Conservation (phyloP, 1,140 invertebrate genomes). For the Drosophila malerkotliana region DNA sequence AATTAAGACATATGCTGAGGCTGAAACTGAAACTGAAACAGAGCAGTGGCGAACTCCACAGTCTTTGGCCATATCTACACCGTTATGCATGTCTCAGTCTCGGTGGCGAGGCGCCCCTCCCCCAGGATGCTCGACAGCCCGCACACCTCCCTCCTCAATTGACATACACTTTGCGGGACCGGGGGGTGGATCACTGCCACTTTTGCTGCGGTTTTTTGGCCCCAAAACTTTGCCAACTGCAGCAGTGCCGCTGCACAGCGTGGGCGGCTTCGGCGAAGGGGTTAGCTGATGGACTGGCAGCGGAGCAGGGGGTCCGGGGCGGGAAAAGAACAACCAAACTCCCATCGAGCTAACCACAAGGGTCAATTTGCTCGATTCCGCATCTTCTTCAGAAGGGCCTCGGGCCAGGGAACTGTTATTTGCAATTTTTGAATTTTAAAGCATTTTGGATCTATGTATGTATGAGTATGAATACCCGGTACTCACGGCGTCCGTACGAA, state of each 20-base stretch:
- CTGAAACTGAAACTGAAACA: conserved; percentile 29
- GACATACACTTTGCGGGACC: conserved; percentile 38
- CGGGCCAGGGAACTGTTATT: background rate
- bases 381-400: conserved; percentile 3
- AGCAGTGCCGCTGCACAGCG: background rate
- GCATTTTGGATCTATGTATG: background rate
- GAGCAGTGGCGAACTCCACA: conserved; percentile 3
- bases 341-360: conserved; percentile 24
- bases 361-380: conserved; percentile 32
- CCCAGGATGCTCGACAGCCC: background rate
- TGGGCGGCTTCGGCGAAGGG: background rate
- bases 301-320: background rate
- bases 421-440: background rate
- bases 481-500: background rate
- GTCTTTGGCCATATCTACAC: conserved; percentile 14
- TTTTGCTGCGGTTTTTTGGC: conserved; percentile 50
- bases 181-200: conserved; percentile 25
- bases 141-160: conserved; percentile 1
- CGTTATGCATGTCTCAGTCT: conserved; percentile 40
- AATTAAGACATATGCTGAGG: conserved; percentile 65
- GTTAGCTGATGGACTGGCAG: background rate
- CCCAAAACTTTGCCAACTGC: conserved; percentile 42
- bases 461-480: no score
- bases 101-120: background rate
- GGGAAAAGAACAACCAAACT: conserved; percentile 32